A percentile compares a stretch with the other conserved stretches of the same genome.
These are phyloP conservation scores for Lepidocolaptes lacrymiger DNA, from an alignment of 2,797 vertebrate genomes.

Conservation along the genomic window DNA sequence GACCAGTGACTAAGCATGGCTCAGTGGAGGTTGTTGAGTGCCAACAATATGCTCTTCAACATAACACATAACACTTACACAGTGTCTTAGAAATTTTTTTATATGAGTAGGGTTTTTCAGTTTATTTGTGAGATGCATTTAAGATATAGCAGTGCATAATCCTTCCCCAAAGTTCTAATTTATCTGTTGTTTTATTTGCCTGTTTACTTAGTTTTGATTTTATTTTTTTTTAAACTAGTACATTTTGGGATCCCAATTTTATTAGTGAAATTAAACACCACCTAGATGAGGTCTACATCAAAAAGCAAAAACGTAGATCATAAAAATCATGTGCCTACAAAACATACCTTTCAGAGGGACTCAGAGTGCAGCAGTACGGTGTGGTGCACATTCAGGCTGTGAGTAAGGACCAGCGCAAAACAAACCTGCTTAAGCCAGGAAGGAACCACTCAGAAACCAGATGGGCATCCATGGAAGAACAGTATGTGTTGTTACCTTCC, in stretches of 20 bases:
- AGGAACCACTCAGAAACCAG: neutral
- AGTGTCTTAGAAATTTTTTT: neutral
- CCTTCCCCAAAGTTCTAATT: neutral
- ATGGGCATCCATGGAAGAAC: neutral
- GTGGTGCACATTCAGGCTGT: neutral
- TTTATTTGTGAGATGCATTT: neutral
- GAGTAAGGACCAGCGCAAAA: neutral
- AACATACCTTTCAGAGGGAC: neutral
- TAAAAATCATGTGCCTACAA: neutral
- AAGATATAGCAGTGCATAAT: neutral
- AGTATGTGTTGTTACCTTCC: neutral
- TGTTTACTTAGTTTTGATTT: neutral
- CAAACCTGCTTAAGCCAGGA: neutral
- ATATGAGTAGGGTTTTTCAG: rapidly evolving
- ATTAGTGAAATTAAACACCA: neutral
- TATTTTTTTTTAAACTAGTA: neutral
- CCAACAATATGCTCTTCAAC: neutral
- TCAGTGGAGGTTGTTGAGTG: neutral
- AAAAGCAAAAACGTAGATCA: neutral
- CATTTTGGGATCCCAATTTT: neutral
- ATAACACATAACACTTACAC: neutral
- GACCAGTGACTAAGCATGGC: too few species aligned
- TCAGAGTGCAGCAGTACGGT: neutral
- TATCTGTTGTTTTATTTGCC: neutral
- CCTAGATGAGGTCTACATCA: neutral